These are phyloP conservation scores for Pecten maximus DNA, from an alignment of 2,888 invertebrate species.

Conservation along the genomic window DNA sequence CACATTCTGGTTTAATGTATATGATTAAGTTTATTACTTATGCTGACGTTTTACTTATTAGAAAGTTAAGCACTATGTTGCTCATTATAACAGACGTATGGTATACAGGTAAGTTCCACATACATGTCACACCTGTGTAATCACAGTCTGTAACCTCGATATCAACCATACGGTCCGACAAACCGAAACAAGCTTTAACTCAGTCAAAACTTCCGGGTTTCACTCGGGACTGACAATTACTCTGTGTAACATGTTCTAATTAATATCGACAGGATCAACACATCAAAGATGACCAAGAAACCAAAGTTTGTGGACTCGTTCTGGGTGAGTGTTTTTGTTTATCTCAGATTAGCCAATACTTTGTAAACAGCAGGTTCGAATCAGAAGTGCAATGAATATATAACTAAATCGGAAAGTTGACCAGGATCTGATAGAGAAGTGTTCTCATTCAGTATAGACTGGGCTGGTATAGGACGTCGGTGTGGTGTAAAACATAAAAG, in stretches of 20 bases:
- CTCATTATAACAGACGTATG: neutral
- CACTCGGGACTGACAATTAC: neutral
- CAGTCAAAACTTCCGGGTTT: neutral
- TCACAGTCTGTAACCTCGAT: neutral
- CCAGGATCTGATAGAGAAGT: too few species aligned
- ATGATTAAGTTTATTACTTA: neutral
- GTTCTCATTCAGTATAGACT: too few species aligned
- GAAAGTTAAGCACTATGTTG: neutral
- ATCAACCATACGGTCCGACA: neutral
- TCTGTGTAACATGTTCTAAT: neutral
- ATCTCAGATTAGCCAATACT: too few species aligned
- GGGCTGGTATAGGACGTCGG: too few species aligned
- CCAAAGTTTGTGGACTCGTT: conserved; percentile 22
- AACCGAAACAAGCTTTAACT: neutral
- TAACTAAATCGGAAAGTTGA: too few species aligned
- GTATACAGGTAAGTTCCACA: neutral
- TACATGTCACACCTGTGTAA: neutral
- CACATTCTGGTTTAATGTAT: neutral
- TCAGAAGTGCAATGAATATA: too few species aligned
- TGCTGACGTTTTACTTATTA: neutral
- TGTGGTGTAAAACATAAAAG: too few species aligned
- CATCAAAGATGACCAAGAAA: neutral
- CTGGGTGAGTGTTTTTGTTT: neutral
- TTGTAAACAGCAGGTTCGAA: too few species aligned
- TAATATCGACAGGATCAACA: neutral